Conservation (phyloP, 2,797 vertebrate genomes). For the Lithobates sylvaticus region DNA sequence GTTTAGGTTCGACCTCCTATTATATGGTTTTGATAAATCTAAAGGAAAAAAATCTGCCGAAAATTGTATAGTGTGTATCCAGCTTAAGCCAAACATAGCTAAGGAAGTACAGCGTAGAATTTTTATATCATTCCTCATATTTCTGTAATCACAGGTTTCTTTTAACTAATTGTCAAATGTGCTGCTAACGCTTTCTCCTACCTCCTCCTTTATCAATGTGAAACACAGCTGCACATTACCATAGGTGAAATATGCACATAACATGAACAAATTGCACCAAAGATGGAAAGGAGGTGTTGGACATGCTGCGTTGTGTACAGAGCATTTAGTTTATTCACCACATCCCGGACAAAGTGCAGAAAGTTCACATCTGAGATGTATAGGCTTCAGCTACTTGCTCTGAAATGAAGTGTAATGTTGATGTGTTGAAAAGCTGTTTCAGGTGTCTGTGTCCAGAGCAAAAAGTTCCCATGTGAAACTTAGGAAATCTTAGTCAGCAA, state of each 20-base stretch:
- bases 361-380: constrained; percentile 2
- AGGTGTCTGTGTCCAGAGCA: constrained; percentile 16
- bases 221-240: background rate
- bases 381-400: constrained; percentile 40
- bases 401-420: constrained; percentile 47
- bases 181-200: too few species aligned
- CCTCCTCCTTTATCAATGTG: too few species aligned
- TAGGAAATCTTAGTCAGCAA: background rate
- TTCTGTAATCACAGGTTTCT: too few species aligned
- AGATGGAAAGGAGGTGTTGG: background rate
- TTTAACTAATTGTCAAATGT: too few species aligned
- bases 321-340: background rate
- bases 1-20: too few species aligned
- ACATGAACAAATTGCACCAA: background rate
- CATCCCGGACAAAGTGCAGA: constrained; percentile 20
- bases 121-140: too few species aligned
- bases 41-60: too few species aligned
- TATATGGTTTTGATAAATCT: too few species aligned
- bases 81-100: too few species aligned
- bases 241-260: background rate
- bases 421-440: constrained; percentile 54
- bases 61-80: too few species aligned
- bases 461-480: constrained; percentile 47
- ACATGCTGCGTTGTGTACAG: background rate
- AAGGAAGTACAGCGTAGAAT: too few species aligned